These are phyloP conservation scores for Lonchura striata DNA, from an alignment of 2,113 vertebrate species.

Conservation along the genomic window DNA sequence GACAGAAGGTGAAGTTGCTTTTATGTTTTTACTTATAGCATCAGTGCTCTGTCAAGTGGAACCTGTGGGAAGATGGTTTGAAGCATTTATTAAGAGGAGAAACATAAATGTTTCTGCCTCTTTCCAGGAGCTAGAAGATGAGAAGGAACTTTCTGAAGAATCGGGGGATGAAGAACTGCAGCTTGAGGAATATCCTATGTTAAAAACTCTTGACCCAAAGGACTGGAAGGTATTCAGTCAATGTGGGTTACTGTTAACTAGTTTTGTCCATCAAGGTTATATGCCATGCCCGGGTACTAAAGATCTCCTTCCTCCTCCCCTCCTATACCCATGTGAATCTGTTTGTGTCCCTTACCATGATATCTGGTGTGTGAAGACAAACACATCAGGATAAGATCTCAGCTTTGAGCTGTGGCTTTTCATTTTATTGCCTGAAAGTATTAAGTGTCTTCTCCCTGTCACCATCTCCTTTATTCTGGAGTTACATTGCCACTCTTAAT, in stretches of 20 bases:
- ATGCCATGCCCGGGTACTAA: neutral
- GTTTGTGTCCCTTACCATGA: fast-evolving
- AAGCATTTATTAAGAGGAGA: constrained; percentile 93
- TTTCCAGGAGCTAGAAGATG: constrained; percentile 97
- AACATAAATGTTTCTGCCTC: constrained; percentile 91
- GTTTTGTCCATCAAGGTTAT: neutral
- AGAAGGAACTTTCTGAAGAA: constrained; percentile 92
- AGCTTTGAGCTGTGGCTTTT: neutral
- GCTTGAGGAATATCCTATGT: constrained; percentile 90
- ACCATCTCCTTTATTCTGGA: neutral
- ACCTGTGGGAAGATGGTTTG: constrained; percentile 97
- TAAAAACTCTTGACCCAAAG: constrained; percentile 97
- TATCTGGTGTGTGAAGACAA: neutral
- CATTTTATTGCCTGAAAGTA: neutral
- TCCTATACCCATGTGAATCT: neutral
- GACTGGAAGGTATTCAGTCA: constrained; percentile 92
- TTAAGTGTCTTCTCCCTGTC: neutral
- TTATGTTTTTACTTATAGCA: constrained; percentile 76
- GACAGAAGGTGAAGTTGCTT: constrained; percentile 34
- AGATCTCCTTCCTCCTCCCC: neutral
- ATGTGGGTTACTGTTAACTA: neutral
- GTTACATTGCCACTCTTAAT: neutral
- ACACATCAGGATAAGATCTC: neutral
- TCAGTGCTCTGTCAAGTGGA: constrained; percentile 91
- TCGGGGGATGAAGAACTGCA: constrained; percentile 94